Base-by-base conservation (phyloP, 2,888 invertebrate species). In the Eupithecia abbreviata region DNA sequence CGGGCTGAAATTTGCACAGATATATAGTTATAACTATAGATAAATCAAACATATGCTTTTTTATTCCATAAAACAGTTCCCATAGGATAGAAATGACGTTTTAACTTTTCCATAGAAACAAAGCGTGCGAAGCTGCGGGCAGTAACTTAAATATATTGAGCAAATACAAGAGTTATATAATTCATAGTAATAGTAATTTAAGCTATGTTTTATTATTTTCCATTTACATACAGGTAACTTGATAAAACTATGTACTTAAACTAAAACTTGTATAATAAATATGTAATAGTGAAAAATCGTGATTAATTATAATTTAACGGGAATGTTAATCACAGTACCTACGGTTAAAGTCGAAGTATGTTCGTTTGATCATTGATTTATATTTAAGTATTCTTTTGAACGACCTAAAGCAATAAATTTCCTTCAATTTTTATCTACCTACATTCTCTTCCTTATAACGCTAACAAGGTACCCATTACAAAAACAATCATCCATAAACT, bases 401-500 rank as follows among this genome's bases (percentile, higher is more conserved):
- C 3, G 10, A 43, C 67, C 67, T 43, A 9, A 43, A 4, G 43
- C 45, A 10, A 68, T 68, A 68, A 68, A 68, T 13, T 58, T 10
- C 30, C 10, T 9, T 47, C 42, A 30, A 58, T 49, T 69, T 58
- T 51, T 30, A 58, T 69, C 74, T 49, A 65, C 45, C 74, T 49
- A 65, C 45, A 51, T 71, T 47, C 58, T 62, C 67, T 72, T 71
- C 72, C 66, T 75, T 70, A 74, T 72, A 30, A 41, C 49, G 18
- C 45, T 71, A 74, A 77, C 79, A 72, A 76, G 71, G 76, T 69
- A 43, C 30, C 43, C 2, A 72, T 80, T 81, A 78, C 81, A 80
- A 74, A 76, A 75, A 79, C 84, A 83, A 84, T 84, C 77, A 70
- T 80, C 80, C 80, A 80, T 84, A 85, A 85, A 82, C 75, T 75